These are phyloP conservation scores for Ptyas mucosa DNA, from an alignment of 2,113 vertebrate species.

Conservation along the genomic window DNA sequence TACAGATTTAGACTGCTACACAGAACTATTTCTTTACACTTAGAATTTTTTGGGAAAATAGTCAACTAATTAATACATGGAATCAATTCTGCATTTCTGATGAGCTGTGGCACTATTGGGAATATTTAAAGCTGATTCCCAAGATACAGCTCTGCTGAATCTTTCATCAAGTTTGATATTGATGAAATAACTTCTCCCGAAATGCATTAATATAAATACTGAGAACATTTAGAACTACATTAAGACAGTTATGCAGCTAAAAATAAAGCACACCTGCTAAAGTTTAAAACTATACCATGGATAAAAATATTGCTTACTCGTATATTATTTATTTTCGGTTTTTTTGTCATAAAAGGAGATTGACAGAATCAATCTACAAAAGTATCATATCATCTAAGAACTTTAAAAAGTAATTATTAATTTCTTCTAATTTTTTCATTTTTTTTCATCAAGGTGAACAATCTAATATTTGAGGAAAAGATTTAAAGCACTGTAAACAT, in stretches of 20 bases:
- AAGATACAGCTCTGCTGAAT: slow-evolving; percentile 8
- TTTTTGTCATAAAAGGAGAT: not conserved
- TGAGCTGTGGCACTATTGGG: slow-evolving; percentile 30
- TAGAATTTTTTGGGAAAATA: slow-evolving; percentile 28
- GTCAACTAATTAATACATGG: slow-evolving; percentile 51
- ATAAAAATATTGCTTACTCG: not conserved
- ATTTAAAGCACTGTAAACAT: not conserved
- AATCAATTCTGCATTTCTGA: slow-evolving; percentile 30
- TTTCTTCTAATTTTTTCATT: not conserved
- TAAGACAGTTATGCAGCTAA: not conserved
- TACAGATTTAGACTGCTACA: not conserved
- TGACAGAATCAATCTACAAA: too few relatives aligned
- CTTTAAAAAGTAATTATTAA: not conserved
- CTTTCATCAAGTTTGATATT: slow-evolving; percentile 27
- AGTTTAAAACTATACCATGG: not conserved
- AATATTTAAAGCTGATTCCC: slow-evolving; percentile 20
- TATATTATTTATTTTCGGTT: not conserved
- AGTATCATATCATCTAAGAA: not conserved
- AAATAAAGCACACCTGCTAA: not conserved
- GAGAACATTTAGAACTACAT: not conserved
- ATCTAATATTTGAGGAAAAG: not conserved
- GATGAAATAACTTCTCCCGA: slow-evolving; percentile 38
- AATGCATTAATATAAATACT: slow-evolving; percentile 26
- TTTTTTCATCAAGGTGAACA: not conserved
- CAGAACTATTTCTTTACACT: not conserved